phyloP scores from a whole-genome alignment of 2,888 invertebrate genomes.

The Drosophila rellima region DNA sequence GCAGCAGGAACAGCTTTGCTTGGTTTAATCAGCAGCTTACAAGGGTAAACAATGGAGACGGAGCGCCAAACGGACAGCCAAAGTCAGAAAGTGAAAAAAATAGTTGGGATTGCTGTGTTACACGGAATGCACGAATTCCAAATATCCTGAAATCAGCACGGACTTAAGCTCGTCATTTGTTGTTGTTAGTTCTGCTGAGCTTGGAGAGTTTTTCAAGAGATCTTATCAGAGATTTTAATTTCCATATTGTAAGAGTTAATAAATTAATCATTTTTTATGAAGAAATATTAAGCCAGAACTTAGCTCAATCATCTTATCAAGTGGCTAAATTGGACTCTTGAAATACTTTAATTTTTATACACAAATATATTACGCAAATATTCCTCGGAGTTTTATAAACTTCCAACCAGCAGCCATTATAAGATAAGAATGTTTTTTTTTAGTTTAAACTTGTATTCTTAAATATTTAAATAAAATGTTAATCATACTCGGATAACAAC shows the following conservation, averaged over 20 bases:
- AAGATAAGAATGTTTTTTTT: too few species aligned
- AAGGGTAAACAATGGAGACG: constrained; percentile 71
- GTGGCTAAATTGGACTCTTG: too few species aligned
- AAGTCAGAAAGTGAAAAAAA: constrained; percentile 60
- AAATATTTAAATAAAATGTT: neutral
- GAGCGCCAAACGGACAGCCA: constrained; percentile 17
- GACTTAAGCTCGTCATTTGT: constrained; percentile 2
- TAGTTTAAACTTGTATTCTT: too few species aligned
- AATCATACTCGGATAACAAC: neutral
- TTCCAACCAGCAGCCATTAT: too few species aligned
- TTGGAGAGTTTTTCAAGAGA: neutral
- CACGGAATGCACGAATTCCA: constrained; percentile 33
- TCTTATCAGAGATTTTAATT: neutral
- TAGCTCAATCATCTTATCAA: neutral
- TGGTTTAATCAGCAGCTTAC: constrained; percentile 81
- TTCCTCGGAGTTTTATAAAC: neutral
- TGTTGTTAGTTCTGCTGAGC: neutral
- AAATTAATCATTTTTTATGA: neutral
- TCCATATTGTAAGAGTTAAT: neutral
- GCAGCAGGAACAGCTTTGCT: constrained; percentile 46
- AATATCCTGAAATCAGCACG: constrained; percentile 35
- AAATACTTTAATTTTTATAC: too few species aligned
- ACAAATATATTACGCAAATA: neutral
- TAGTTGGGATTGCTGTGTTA: constrained; percentile 8
- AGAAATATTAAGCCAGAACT: neutral